Conservation (phyloP, 2,888 invertebrate genomes). For the Pandemis cinnamomeana region DNA sequence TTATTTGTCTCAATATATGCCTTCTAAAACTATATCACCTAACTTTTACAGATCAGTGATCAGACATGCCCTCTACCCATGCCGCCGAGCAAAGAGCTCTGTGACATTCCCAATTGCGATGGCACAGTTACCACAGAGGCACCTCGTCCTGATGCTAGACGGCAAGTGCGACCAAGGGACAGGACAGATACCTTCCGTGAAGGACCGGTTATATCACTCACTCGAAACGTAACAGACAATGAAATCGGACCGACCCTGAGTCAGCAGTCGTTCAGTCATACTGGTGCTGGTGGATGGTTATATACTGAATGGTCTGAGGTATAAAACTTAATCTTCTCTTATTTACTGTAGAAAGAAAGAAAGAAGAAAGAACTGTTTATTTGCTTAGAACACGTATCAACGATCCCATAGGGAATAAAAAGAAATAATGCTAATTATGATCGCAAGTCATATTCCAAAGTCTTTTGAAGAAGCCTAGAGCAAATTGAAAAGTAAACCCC, state of each 20-base stretch:
- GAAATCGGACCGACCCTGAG: slow-evolving; percentile 62
- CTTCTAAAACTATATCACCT: too few species aligned
- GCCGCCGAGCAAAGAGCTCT: slow-evolving; percentile 74
- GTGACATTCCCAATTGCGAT: slow-evolving; percentile 77
- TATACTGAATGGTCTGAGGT: slow-evolving; percentile 86
- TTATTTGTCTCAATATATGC: too few species aligned
- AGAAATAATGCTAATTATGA: too few species aligned
- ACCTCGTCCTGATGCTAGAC: slow-evolving; percentile 70
- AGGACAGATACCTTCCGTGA: slow-evolving; percentile 73
- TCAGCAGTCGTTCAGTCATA: slow-evolving; percentile 67
- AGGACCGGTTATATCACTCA: slow-evolving; percentile 70
- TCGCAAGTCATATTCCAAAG: not conserved
- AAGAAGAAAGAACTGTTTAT: too few species aligned
- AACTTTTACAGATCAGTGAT: slow-evolving; percentile 72
- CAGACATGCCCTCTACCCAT: slow-evolving; percentile 79
- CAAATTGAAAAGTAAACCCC: not conserved
- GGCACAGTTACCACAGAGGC: slow-evolving; percentile 60
- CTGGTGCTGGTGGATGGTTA: slow-evolving; percentile 81
- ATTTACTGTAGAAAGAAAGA: too few species aligned
- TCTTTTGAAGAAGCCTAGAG: not conserved
- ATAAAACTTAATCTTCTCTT: slow-evolving; percentile 12
- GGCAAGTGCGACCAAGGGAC: slow-evolving; percentile 73
- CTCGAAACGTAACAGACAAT: slow-evolving; percentile 65
- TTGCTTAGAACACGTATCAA: too few species aligned
- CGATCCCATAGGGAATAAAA: too few species aligned